Percentiles rank a stretch among this genome's conserved stretches.
phyloP scores from a whole-genome alignment of 2,113 vertebrate species.

The Grantiella picta region DNA sequence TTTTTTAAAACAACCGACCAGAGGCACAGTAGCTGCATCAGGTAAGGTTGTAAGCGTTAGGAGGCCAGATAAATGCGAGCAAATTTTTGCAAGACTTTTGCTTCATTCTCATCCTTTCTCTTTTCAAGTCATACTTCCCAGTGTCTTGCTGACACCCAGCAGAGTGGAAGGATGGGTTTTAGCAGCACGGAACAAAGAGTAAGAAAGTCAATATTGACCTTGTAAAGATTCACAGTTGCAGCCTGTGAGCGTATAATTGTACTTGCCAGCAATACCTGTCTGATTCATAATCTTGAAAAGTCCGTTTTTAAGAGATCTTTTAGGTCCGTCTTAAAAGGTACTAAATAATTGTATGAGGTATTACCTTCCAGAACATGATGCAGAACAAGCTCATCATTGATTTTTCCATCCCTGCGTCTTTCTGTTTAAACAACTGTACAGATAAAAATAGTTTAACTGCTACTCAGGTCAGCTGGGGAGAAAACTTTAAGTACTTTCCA shows the following conservation, averaged over 20 bases:
- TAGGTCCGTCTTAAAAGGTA: slow-evolving; percentile 1
- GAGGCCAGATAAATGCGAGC: background rate
- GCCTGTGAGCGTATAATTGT: background rate
- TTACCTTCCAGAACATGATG: background rate
- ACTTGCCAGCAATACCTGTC: background rate
- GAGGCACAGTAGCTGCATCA: background rate
- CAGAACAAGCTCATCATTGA: background rate
- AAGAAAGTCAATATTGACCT: background rate
- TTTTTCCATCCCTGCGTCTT: background rate
- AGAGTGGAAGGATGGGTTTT: background rate
- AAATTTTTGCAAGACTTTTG: background rate
- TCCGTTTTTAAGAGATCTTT: background rate
- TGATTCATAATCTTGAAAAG: slow-evolving; percentile 7
- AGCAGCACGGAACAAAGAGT: background rate
- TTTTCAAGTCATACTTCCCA: background rate
- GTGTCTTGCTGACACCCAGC: background rate
- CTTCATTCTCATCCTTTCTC: background rate
- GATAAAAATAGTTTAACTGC: background rate
- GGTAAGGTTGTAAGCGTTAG: background rate
- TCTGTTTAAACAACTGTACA: background rate
- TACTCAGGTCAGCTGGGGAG: background rate
- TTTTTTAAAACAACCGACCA: background rate
- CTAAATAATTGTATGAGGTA: background rate
- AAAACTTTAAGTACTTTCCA: background rate
- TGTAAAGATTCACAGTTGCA: background rate